phyloP scores from a whole-genome alignment of 2,797 vertebrate species.

The Myiotriccus ornatus region DNA sequence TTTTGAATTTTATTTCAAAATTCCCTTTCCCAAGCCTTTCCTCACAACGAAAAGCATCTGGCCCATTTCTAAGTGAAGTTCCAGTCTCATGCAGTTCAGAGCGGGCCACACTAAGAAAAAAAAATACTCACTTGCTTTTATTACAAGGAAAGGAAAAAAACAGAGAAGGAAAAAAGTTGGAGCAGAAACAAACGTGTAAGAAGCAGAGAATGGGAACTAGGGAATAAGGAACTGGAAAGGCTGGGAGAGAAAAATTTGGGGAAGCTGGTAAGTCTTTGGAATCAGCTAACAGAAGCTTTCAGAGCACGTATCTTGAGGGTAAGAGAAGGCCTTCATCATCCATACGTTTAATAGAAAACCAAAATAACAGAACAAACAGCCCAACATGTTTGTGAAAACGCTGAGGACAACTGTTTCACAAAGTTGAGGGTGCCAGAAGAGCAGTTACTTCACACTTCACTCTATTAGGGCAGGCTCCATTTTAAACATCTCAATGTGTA shows the following conservation, averaged over 20 bases:
- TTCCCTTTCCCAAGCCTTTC: not conserved
- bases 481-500: conserved; percentile 56
- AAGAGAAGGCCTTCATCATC: conserved; percentile 18
- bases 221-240: not conserved
- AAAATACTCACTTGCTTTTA: not conserved
- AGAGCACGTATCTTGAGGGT: not conserved
- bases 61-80: not conserved
- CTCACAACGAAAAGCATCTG: not conserved
- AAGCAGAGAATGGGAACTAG: not conserved
- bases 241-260: not conserved
- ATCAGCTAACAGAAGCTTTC: conserved; percentile 13
- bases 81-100: not conserved
- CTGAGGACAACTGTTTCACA: conserved; percentile 60
- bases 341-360: conserved; percentile 29
- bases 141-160: not conserved
- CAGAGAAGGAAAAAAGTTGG: not conserved
- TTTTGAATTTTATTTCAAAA: not conserved
- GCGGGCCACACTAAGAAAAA: not conserved
- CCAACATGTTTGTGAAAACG: conserved; percentile 40
- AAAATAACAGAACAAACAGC: conserved; percentile 42
- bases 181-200: not conserved
- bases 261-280: not conserved
- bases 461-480: conserved; percentile 61
- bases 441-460: conserved; percentile 58
- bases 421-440: conserved; percentile 59